A percentile compares a stretch with the other conserved stretches of the same genome.
Conservation (phyloP, 2,888 invertebrate species). For the Rhorus exstirpatorius region DNA sequence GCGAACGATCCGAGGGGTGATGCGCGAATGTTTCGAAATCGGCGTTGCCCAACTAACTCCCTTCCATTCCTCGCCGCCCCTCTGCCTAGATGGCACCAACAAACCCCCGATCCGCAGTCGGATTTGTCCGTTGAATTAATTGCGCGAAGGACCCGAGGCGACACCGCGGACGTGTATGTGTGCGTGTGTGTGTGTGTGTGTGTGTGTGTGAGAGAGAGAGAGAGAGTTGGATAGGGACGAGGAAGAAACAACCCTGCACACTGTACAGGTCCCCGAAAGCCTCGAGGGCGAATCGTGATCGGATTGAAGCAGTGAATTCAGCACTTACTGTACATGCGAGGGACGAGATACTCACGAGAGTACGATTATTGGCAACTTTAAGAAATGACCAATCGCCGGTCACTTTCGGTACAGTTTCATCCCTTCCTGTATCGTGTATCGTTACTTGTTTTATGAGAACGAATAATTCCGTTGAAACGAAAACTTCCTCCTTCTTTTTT, state of each 20-base stretch:
- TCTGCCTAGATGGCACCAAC: conserved; percentile 57
- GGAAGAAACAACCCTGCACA: conserved; percentile 37
- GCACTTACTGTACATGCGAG: conserved; percentile 38
- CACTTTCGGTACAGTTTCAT: background rate
- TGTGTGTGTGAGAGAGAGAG: conserved; percentile 38
- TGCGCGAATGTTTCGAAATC: conserved; percentile 61
- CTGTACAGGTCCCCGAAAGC: conserved; percentile 46
- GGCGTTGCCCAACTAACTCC: conserved; percentile 52
- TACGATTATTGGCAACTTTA: conserved; percentile 44
- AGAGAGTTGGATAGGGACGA: conserved; percentile 30
- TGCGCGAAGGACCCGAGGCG: conserved; percentile 64
- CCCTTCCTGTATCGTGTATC: background rate
- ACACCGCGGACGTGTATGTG: conserved; percentile 41
- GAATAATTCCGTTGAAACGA: too few relatives aligned
- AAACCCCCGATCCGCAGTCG: conserved; percentile 57
- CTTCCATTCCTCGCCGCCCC: conserved; percentile 9
- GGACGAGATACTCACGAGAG: background rate
- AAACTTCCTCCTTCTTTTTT: too few relatives aligned
- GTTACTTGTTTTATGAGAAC: background rate
- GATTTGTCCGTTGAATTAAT: conserved; percentile 71
- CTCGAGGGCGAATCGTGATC: conserved; percentile 64
- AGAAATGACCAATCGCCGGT: conserved; percentile 27
- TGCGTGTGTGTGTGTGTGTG: conserved; percentile 21
- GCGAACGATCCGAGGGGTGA: conserved; percentile 61
- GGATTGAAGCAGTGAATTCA: conserved; percentile 62